Conservation (phyloP, 2,888 invertebrate genomes). For the Eulithis prunata region DNA sequence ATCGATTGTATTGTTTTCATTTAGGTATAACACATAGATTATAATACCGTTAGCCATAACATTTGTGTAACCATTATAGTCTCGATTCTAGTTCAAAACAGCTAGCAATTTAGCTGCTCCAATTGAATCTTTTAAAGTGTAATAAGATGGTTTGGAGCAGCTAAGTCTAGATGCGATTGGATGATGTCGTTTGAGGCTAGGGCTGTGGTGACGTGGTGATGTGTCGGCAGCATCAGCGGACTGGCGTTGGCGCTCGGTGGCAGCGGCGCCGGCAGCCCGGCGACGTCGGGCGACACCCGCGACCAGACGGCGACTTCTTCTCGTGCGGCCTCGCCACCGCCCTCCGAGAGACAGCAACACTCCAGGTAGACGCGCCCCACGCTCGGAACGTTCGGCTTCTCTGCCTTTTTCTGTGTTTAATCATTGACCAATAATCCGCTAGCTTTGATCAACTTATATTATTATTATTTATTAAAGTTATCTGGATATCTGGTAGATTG, state of each 20-base stretch:
- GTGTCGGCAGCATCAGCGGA: slow-evolving; percentile 84
- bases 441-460: slow-evolving; percentile 39
- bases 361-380: slow-evolving; percentile 81
- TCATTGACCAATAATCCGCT: slow-evolving; percentile 50
- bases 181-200: slow-evolving; percentile 58
- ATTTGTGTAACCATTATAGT: slow-evolving; percentile 50
- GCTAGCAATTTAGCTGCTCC: slow-evolving; percentile 75
- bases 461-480: not conserved
- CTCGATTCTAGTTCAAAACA: slow-evolving; percentile 59
- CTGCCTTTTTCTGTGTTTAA: slow-evolving; percentile 66
- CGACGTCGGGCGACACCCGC: slow-evolving; percentile 59
- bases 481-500: not conserved
- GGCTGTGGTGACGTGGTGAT: slow-evolving; percentile 82
- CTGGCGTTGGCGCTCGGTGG: slow-evolving; percentile 83
- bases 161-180: slow-evolving; percentile 60
- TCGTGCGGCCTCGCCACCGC: slow-evolving; percentile 77
- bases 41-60: slow-evolving; percentile 38
- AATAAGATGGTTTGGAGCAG: slow-evolving; percentile 66
- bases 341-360: slow-evolving; percentile 77
- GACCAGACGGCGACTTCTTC: slow-evolving; percentile 75
- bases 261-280: slow-evolving; percentile 75
- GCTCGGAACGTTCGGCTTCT: slow-evolving; percentile 75
- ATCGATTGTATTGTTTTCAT: slow-evolving; percentile 52
- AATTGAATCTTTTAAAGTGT: slow-evolving; percentile 41
- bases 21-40: slow-evolving; percentile 51